Evolutionary conservation across 2,888 invertebrate genomes (phyloP).

Genomic region (Drosophila demipolita): DNA sequence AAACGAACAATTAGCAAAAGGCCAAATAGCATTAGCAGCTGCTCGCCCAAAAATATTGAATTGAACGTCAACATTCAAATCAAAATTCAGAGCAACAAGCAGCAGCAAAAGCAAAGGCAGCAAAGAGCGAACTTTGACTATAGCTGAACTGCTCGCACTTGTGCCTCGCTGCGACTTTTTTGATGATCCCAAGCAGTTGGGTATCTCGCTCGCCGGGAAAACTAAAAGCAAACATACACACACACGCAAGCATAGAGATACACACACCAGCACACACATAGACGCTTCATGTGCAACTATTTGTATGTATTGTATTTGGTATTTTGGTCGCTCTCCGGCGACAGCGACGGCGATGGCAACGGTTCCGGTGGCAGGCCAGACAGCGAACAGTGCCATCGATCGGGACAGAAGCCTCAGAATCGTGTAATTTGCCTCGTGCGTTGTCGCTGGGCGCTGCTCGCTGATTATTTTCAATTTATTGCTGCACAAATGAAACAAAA

Average conservation of each 20-base stretch:
- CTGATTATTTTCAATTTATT: constrained; percentile 48
- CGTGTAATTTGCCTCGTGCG: constrained; percentile 80
- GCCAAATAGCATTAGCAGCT: constrained; percentile 46
- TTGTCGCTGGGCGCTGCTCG: constrained; percentile 60
- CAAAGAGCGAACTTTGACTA: constrained; percentile 39
- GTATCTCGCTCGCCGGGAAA: constrained; percentile 63
- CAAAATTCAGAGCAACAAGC: constrained; percentile 52
- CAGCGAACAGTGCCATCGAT: constrained; percentile 66
- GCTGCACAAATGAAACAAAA: constrained; percentile 62
- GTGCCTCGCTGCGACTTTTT: constrained; percentile 17
- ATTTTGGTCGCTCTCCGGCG: constrained; percentile 62
- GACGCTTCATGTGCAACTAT: constrained; percentile 51
- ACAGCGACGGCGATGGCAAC: constrained; percentile 15
- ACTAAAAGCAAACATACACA: constrained; percentile 17
- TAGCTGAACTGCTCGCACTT: constrained; percentile 45
- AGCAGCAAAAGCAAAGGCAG: constrained; percentile 8
- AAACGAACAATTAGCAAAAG: constrained; percentile 51
- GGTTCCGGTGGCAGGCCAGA: constrained; percentile 67
- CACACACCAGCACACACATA: constrained; percentile 30
- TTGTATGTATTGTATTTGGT: constrained; percentile 59
- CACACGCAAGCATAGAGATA: constrained; percentile 4
- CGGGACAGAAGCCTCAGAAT: constrained; percentile 76
- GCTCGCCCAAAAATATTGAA: constrained; percentile 66
- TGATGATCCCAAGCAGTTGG: constrained; percentile 52
- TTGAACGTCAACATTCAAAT: constrained; percentile 41